Percentiles rank a stretch among this genome's conserved stretches.
These are phyloP conservation scores for Epinotia brunnichana DNA, from an alignment of 2,888 invertebrate species.

Conservation along the genomic window DNA sequence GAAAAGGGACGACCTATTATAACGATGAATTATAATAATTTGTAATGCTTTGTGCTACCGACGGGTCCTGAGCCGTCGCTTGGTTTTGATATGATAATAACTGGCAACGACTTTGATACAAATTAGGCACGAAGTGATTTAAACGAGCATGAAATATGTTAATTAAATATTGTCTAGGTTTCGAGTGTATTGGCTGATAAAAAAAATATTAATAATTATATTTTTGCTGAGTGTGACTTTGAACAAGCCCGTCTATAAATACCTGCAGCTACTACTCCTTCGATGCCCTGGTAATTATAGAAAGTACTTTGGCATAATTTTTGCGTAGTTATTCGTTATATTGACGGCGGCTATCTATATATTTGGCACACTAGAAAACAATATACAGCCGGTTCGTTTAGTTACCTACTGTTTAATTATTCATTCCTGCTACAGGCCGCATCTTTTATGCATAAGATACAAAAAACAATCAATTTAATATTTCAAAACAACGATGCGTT, in stretches of 20 bases:
- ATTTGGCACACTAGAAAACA: too few species aligned
- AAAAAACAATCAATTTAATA: not conserved
- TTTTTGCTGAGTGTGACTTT: too few species aligned
- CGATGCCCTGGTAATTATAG: not conserved
- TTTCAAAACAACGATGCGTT: not conserved
- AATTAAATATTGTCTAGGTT: too few species aligned
- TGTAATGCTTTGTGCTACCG: conserved; percentile 61
- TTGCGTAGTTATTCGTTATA: too few species aligned
- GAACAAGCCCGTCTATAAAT: not conserved
- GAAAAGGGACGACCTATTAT: conserved; percentile 58
- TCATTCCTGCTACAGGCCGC: too few species aligned
- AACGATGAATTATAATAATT: conserved; percentile 64
- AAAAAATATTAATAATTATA: too few species aligned
- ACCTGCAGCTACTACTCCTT: not conserved
- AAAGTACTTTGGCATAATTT: not conserved
- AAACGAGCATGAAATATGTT: not conserved
- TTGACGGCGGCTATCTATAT: too few species aligned
- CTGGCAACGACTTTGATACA: conserved; percentile 31
- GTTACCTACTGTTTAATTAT: too few species aligned
- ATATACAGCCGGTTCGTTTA: too few species aligned
- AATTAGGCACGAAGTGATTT: conserved; percentile 12
- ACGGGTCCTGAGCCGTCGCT: conserved; percentile 38
- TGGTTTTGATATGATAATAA: conserved; percentile 43
- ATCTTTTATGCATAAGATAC: too few species aligned
- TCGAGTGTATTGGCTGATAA: too few species aligned